Base-by-base conservation (phyloP, 1,140 invertebrate genomes). In the Lineus longissimus region DNA sequence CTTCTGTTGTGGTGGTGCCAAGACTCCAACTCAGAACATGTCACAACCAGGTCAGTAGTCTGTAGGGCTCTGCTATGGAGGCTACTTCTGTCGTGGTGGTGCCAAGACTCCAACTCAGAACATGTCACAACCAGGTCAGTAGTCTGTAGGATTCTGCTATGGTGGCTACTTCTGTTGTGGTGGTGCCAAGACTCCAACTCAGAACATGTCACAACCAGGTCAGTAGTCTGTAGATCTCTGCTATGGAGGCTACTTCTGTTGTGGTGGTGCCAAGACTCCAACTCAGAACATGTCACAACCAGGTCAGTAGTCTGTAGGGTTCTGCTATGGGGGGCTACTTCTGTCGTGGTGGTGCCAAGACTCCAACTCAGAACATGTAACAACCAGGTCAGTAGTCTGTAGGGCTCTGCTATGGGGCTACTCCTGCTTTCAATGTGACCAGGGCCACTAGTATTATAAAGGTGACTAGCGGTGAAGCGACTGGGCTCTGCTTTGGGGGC, bases 161-260 rank as follows among this genome's bases (percentile, higher is more conserved):
- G 77, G 73, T 43, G 77, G 77, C 9, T 77, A 76, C 59, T 79
- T 70, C 68, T 79, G 77, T 55, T 70, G 64, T 25, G 71, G 72
- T 1, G 69, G 63, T 19, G 74, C 76, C 17, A 68, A 67, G 57
- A 73, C 45, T 15, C 69, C 76, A 2, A 60, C 67, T 4, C 73
- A 78, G 63, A 63, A 68, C 43, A 59, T 66, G 9, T 70, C 76
- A 23, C 61, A 64, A 33, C 74, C 76, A 67, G n/a, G n/a, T n/a
- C n/a, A n/a, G n/a, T n/a, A n/a, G n/a, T n/a, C n/a, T n/a, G n/a
- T n/a, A n/a, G 76, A 76, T 11, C 19, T 36, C 9, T 79, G 77
- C 61, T 72, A 71, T 67, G 77, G 73, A 40, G 77, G 77, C 9
- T 77, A 76, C 59, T 79, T 70, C 68, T 79, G 77, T 55, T 70